A percentile compares a stretch with the other conserved stretches of the same genome.
phyloP scores from a whole-genome alignment of 2,888 invertebrate genomes.

The Fissipunctia ypsillon region DNA sequence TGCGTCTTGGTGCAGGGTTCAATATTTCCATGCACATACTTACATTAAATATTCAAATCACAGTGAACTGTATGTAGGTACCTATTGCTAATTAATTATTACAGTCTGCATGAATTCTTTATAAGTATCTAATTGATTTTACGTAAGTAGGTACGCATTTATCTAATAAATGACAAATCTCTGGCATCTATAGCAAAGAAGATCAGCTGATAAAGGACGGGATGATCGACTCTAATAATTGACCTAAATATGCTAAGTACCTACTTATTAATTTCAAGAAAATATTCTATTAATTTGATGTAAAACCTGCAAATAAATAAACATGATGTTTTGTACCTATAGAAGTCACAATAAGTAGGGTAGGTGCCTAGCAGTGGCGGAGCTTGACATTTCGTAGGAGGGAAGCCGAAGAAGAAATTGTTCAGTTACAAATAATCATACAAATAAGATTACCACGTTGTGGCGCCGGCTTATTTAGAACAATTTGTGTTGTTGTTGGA shows the following conservation, averaged over 20 bases:
- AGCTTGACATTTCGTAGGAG: no score
- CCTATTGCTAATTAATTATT: not conserved
- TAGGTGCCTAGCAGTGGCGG: no score
- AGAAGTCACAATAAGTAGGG: not conserved
- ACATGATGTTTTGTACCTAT: not conserved
- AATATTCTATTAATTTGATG: not conserved
- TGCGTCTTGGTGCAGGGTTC: not conserved
- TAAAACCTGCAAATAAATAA: not conserved
- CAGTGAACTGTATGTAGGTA: not conserved
- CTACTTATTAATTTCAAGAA: no score
- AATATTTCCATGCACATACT: not conserved
- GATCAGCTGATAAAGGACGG: not conserved
- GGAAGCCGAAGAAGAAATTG: no score
- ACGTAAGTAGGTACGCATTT: not conserved
- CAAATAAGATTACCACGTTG: no score
- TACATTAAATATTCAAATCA: not conserved
- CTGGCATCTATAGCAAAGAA: not conserved
- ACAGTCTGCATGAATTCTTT: no score
- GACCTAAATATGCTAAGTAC: no score
- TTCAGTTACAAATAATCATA: no score
- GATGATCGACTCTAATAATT: not conserved
- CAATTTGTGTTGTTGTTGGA: no score
- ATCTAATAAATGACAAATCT: not conserved
- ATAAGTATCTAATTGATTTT: no score
- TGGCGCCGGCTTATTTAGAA: no score